Conservation (phyloP, 2,113 vertebrate genomes). For the Tragelaphus strepsiceros region DNA sequence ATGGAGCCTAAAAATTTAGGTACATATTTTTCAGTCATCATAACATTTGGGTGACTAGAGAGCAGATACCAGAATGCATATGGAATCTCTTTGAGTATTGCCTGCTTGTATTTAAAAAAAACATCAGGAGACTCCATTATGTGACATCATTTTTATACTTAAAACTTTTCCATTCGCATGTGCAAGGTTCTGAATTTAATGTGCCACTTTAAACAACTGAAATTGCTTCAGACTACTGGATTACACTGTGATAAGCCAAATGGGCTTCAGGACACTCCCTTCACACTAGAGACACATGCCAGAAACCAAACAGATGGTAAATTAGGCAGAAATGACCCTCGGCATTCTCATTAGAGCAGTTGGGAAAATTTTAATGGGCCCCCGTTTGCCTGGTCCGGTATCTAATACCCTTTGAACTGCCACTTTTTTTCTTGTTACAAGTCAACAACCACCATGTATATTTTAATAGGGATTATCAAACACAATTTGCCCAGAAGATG, state of each 20-base stretch:
- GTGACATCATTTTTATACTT: neutral
- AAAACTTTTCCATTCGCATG: constrained; percentile 41
- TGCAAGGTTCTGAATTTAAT: constrained; percentile 19
- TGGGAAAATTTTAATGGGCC: constrained; percentile 82
- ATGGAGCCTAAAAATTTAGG: neutral
- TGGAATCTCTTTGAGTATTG: neutral
- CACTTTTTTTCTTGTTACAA: constrained; percentile 74
- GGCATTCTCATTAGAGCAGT: constrained; percentile 84
- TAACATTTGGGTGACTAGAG: neutral
- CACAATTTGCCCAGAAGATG: constrained; percentile 82
- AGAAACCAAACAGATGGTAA: constrained; percentile 85
- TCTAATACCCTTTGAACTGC: constrained; percentile 83
- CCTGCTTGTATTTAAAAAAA: neutral
- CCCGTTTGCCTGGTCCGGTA: constrained; percentile 77
- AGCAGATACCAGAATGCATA: neutral
- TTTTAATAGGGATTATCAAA: constrained; percentile 86
- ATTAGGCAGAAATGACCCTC: constrained; percentile 82
- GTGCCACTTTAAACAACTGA: constrained; percentile 55
- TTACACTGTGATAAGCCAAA: constrained; percentile 78
- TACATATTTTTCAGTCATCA: neutral
- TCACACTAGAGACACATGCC: constrained; percentile 77
- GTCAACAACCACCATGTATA: constrained; percentile 82
- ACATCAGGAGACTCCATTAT: neutral
- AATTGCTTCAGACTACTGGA: constrained; percentile 72
- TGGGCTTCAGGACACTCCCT: constrained; percentile 75